phyloP scores from a whole-genome alignment of 2,797 vertebrate species.

The Phoeniculus purpureus region DNA sequence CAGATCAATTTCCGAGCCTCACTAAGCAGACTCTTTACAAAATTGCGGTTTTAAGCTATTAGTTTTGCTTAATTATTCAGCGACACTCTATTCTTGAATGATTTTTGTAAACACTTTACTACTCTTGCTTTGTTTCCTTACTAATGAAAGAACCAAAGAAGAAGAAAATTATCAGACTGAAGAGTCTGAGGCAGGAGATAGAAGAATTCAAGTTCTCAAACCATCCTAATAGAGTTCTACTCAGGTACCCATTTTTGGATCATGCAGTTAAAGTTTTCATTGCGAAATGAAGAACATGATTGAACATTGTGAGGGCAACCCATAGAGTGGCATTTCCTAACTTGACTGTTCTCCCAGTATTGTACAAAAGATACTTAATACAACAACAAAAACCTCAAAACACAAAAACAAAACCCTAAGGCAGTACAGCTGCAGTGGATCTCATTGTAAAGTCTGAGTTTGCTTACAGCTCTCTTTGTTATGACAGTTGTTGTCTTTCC shows the following conservation, averaged over 20 bases:
- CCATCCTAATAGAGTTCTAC: background rate
- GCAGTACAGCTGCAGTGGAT: background rate
- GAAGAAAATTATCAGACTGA: background rate
- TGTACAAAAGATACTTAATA: slow-evolving; percentile 25
- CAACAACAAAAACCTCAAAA: background rate
- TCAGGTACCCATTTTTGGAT: background rate
- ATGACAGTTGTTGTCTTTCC: slow-evolving; percentile 6
- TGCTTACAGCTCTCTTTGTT: background rate
- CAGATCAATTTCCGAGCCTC: background rate
- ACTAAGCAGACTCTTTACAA: background rate
- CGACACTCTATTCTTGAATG: background rate
- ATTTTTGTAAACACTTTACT: background rate
- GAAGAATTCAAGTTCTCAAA: background rate
- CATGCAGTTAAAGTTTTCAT: background rate
- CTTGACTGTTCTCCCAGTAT: slow-evolving; percentile 34
- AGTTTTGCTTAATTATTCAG: background rate
- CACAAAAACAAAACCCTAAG: background rate
- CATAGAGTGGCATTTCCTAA: background rate
- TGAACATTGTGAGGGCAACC: background rate
- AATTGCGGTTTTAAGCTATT: background rate
- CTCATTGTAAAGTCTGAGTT: background rate
- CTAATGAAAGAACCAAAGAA: background rate
- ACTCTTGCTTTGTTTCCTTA: background rate
- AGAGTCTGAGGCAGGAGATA: background rate
- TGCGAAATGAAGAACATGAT: slow-evolving; percentile 7